phyloP scores from a whole-genome alignment of 1,140 invertebrate genomes.

The Heliothis subflexa region DNA sequence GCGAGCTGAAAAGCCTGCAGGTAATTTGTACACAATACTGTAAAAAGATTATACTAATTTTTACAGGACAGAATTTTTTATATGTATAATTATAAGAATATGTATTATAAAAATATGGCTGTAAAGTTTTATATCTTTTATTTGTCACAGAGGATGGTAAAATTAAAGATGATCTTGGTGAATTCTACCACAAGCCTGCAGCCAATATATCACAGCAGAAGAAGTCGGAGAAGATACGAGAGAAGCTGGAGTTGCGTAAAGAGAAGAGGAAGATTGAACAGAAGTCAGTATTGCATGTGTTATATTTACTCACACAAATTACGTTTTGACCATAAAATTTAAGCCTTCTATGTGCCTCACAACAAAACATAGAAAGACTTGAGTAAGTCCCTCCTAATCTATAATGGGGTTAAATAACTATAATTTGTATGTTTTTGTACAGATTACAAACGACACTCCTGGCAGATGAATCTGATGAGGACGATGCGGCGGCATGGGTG shows the following conservation, averaged over 20 bases:
- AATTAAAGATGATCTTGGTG: conserved; percentile 93
- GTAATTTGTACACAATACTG: conserved; percentile 44
- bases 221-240: conserved; percentile 93
- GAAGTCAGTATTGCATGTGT: conserved; percentile 81
- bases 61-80: too few species aligned
- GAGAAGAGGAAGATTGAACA: conserved; percentile 94
- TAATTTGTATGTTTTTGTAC: conserved; percentile 17
- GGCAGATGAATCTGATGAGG: conserved; percentile 87
- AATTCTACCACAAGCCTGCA: conserved; percentile 97
- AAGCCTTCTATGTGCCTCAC: too few species aligned
- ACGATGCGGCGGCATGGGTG: conserved; percentile 91
- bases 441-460: conserved; percentile 75
- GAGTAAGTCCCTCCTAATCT: too few species aligned
- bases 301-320: not conserved
- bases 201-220: conserved; percentile 92
- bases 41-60: too few species aligned
- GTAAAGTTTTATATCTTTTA: too few species aligned
- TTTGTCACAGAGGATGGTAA: conserved; percentile 76
- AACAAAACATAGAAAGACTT: too few species aligned
- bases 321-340: too few species aligned
- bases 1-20: conserved; percentile 84
- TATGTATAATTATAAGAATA: too few species aligned
- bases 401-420: too few species aligned
- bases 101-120: too few species aligned
- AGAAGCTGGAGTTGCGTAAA: conserved; percentile 91